Percentiles rank a stretch among this genome's conserved stretches.
These are phyloP conservation scores for Geotrypetes seraphini DNA, from an alignment of 2,797 vertebrate genomes.

Conservation along the genomic window DNA sequence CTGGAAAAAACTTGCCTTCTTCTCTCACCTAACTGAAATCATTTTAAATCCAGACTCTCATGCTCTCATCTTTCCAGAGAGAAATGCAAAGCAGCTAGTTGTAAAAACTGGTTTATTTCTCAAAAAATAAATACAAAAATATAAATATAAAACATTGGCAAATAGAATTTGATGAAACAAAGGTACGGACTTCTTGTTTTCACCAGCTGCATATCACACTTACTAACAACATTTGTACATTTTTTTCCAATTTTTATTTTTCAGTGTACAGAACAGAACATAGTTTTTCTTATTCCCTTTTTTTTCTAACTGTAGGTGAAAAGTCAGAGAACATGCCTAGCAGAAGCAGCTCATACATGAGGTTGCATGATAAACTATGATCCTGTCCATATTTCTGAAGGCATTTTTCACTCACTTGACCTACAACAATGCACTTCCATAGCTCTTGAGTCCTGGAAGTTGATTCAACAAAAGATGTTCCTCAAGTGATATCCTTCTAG, in stretches of 20 bases:
- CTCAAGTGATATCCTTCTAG: conserved; percentile 51
- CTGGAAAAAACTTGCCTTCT: no score
- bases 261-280: conserved; percentile 61
- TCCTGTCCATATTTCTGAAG: conserved; percentile 45
- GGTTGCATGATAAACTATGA: conserved; percentile 39
- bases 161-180: conserved; percentile 74
- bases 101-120: conserved; percentile 82
- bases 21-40: no score
- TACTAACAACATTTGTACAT: conserved; percentile 63
- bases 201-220: conserved; percentile 65
- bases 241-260: conserved; percentile 37
- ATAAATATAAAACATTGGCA: conserved; percentile 99
- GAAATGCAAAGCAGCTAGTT: conserved; percentile 45
- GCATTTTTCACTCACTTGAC: conserved; percentile 54
- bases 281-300: conserved; percentile 35
- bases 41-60: no score
- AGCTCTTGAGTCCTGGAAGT: conserved; percentile 60
- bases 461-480: conserved; percentile 56
- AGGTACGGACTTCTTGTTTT: conserved; percentile 58
- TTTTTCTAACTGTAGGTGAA: conserved; percentile 40
- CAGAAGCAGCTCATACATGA: conserved; percentile 48
- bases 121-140: conserved; percentile 99
- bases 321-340: conserved; percentile 42
- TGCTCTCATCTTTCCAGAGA: no score
- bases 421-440: conserved; percentile 55